These are phyloP conservation scores for Pholis gunnellus DNA, from an alignment of 2,113 vertebrate species.

Conservation along the genomic window DNA sequence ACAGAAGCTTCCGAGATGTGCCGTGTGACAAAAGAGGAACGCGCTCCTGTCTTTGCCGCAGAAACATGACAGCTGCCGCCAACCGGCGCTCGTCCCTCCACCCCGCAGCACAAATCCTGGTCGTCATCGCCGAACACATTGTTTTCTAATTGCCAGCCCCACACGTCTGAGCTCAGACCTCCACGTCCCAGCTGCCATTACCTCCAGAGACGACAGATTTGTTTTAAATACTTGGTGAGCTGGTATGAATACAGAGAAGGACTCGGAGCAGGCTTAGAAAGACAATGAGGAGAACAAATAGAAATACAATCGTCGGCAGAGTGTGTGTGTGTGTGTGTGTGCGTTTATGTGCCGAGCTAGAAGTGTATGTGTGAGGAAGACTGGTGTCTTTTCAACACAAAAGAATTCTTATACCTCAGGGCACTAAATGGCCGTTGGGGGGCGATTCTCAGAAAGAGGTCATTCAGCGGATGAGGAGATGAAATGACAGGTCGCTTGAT, in stretches of 20 bases:
- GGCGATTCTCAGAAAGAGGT: conserved; percentile 27
- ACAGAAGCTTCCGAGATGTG: conserved; percentile 65
- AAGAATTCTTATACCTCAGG: conserved; percentile 3
- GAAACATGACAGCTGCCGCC: conserved; percentile 76
- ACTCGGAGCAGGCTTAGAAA: conserved; percentile 20
- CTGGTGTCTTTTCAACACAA: conserved; percentile 5
- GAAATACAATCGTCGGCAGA: conserved; percentile 9
- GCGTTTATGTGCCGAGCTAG: conserved; percentile 2
- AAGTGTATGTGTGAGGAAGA: conserved; percentile 19
- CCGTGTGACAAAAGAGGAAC: conserved; percentile 66
- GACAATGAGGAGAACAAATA: conserved; percentile 43
- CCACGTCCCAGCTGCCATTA: conserved; percentile 50
- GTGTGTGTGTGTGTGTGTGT: conserved; percentile 23
- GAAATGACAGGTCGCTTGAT: conserved; percentile 46
- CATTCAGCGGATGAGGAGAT: conserved; percentile 24
- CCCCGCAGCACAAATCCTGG: conserved; percentile 42
- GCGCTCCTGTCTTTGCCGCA: conserved; percentile 59
- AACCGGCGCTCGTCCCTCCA: conserved; percentile 41
- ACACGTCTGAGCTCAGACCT: conserved; percentile 58
- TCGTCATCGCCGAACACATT: conserved; percentile 61
- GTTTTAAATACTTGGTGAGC: conserved; percentile 63
- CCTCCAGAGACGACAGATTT: conserved; percentile 67
- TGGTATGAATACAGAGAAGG: conserved; percentile 51
- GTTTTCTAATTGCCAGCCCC: conserved; percentile 74
- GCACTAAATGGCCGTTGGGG: not conserved